These are phyloP conservation scores for Agonopterix arenella DNA, from an alignment of 2,888 invertebrate species.

Conservation along the genomic window DNA sequence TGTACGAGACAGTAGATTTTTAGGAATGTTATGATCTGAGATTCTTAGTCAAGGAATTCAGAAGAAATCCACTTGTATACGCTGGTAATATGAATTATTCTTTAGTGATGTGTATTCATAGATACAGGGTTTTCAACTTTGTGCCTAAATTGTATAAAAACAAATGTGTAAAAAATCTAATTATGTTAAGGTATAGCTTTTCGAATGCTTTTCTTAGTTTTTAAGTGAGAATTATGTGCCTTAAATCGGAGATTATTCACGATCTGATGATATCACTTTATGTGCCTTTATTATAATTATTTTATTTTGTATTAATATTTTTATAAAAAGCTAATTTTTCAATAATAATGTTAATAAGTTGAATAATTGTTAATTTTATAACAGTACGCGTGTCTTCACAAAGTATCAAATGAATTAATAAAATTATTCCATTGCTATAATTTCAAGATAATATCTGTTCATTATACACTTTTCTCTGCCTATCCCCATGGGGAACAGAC, in stretches of 20 bases:
- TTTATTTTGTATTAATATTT: constrained; percentile 15
- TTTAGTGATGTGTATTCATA: not conserved
- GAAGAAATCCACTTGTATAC: too few relatives aligned
- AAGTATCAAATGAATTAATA: too few relatives aligned
- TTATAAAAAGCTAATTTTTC: constrained; percentile 12
- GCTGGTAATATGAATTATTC: too few relatives aligned
- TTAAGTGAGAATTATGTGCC: constrained; percentile 50
- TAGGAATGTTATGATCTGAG: too few relatives aligned
- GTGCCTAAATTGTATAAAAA: not conserved
- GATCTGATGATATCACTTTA: constrained; percentile 46
- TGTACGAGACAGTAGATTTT: too few relatives aligned
- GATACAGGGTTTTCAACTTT: constrained; percentile 2
- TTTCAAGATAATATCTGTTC: too few relatives aligned
- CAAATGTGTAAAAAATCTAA: not conserved
- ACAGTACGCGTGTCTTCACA: too few relatives aligned
- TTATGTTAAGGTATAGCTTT: not conserved
- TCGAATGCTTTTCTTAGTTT: not conserved
- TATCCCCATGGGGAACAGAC: too few relatives aligned
- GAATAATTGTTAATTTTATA: too few relatives aligned
- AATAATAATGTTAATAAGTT: not conserved
- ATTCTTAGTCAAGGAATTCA: too few relatives aligned
- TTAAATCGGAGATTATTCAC: constrained; percentile 55
- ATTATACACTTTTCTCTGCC: too few relatives aligned
- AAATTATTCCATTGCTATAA: too few relatives aligned
- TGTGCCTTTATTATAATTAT: constrained; percentile 46